Percentiles rank a stretch among this genome's conserved stretches.
phyloP scores from a whole-genome alignment of 1,140 invertebrate genomes.

The Apocrypta bakeri region DNA sequence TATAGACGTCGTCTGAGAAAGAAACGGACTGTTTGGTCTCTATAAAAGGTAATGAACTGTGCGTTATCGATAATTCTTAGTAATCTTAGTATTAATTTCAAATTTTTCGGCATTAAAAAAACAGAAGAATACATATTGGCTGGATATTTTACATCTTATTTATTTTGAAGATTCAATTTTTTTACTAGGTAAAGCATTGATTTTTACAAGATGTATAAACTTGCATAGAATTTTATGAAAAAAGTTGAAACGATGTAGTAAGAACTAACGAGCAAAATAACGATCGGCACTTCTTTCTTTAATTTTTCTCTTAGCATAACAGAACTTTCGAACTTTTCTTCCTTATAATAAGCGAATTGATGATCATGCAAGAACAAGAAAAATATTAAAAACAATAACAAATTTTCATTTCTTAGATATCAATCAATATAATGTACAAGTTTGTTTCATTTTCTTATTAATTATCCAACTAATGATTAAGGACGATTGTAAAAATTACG shows the following conservation, averaged over 20 bases:
- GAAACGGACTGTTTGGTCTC: no score
- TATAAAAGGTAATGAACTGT: not conserved
- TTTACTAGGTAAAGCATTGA: not conserved
- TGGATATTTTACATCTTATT: not conserved
- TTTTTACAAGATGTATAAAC: not conserved
- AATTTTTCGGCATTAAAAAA: not conserved
- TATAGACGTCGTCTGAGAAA: not conserved
- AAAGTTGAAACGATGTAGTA: conserved; percentile 5
- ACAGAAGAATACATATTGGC: not conserved
- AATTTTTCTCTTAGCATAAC: not conserved
- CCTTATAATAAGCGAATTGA: not conserved
- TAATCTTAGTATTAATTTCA: no score
- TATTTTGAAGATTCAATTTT: not conserved
- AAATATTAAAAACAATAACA: not conserved
- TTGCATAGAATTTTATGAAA: conserved; percentile 1
- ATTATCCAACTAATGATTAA: no score
- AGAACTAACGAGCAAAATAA: not conserved
- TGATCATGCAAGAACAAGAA: not conserved
- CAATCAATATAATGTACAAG: no score
- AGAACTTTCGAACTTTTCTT: not conserved
- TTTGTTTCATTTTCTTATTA: no score
- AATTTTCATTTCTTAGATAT: no score
- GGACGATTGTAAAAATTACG: not conserved
- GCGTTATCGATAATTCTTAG: not conserved
- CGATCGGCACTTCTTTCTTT: not conserved